Evolutionary conservation across 2,113 vertebrate species (phyloP), one percentile per base, ranked within the genome.

Genomic region (Rhea americana): DNA sequence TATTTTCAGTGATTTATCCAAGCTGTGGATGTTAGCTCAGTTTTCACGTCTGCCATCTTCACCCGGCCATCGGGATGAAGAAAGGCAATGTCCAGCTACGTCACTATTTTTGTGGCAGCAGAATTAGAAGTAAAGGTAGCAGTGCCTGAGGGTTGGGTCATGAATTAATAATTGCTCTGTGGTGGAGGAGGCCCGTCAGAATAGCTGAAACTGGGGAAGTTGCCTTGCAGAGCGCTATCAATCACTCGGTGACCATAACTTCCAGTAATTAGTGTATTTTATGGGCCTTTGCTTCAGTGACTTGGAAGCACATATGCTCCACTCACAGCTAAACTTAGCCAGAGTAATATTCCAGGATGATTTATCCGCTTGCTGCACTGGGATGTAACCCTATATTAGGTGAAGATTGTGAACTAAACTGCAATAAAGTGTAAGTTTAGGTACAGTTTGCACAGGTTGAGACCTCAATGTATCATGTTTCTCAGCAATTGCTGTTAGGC

Each of bases 231-330:
- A 98, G 97, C 30, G 86, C 97, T 98, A 98, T 98, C 98, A 98
- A 98, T 98, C 98, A 98, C 98, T 96, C 98, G 98, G 97, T 98
- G 98, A 98, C 98, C 98, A 98, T 98, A 98, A 98, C 98, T 98
- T 97, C 96, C 97, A 97, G 98, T 98, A 98, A 98, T 98, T 98
- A 98, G 98, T 98, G 98, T 98, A 98, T 98, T 98, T 98, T 98
- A 98, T 98, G 98, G 97, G 97, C 97, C 97, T 97, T 93, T 97
- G 98, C 98, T 98, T 98, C 98, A 97, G 97, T 98, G 97, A 94
- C 97, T 98, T 86, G 96, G 96, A 98, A 98, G 97, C 97, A 96
- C 98, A 98, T 97, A 97, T 96, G 97, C 98, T 98, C 95, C 96
- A 97, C 96, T 97, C 97, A 80, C 95, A 96, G 97, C 96, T 96